phyloP scores from a whole-genome alignment of 2,888 invertebrate genomes.

The Drosophila phalerata region DNA sequence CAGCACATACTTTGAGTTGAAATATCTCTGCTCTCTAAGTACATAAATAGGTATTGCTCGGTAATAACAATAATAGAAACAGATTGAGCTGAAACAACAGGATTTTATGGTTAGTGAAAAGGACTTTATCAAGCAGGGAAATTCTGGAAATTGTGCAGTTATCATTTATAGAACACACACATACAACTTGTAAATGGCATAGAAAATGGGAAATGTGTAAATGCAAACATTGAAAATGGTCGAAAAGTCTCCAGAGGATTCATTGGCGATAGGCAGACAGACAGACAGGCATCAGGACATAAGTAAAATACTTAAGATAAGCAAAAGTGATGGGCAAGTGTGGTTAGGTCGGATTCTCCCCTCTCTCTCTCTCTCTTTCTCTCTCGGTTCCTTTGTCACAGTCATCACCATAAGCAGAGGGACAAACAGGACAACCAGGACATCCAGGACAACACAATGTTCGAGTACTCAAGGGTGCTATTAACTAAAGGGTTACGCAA shows the following conservation, averaged over 20 bases:
- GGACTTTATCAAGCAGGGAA: slow-evolving; percentile 29
- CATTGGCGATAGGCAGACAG: slow-evolving; percentile 33
- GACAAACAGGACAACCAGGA: slow-evolving; percentile 27
- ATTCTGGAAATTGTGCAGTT: slow-evolving; percentile 41
- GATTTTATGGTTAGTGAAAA: slow-evolving; percentile 26
- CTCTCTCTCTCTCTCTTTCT: not conserved
- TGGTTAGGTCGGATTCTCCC: slow-evolving; percentile 1
- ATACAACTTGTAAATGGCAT: slow-evolving; percentile 33
- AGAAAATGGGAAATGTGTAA: slow-evolving; percentile 66
- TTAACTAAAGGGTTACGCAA: slow-evolving; percentile 82
- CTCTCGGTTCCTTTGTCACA: slow-evolving; percentile 7
- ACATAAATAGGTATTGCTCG: slow-evolving; percentile 14
- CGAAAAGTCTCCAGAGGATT: slow-evolving; percentile 51
- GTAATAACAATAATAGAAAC: slow-evolving; percentile 38
- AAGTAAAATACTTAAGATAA: slow-evolving; percentile 80
- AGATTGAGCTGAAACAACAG: slow-evolving; percentile 14
- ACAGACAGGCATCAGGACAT: slow-evolving; percentile 57
- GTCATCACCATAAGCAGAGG: slow-evolving; percentile 64
- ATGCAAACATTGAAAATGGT: slow-evolving; percentile 63
- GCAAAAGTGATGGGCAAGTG: slow-evolving; percentile 67
- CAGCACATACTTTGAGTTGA: not conserved
- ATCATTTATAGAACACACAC: slow-evolving; percentile 43
- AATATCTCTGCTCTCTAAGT: not conserved
- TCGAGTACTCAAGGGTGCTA: slow-evolving; percentile 78
- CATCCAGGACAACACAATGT: slow-evolving; percentile 56